A percentile compares a stretch with the other conserved stretches of the same genome.
Conservation (phyloP, 2,797 vertebrate genomes). For the Acanthurus tractus region DNA sequence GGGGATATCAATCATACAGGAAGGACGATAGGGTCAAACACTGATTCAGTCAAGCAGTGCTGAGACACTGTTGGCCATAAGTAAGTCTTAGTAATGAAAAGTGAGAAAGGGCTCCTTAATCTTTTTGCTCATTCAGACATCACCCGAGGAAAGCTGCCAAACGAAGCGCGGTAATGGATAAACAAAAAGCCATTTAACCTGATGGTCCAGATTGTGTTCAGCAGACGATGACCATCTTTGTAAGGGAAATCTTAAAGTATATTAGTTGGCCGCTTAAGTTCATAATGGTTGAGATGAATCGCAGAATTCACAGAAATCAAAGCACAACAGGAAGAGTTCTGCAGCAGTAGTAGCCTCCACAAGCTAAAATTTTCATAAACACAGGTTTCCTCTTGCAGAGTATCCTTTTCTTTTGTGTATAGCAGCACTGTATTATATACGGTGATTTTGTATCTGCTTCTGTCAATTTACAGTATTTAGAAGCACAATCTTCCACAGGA, state of each 20-base stretch:
- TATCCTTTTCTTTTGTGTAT: neutral
- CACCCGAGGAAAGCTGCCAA: constrained; percentile 55
- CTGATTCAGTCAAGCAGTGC: constrained; percentile 48
- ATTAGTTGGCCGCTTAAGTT: constrained; percentile 28
- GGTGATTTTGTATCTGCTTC: constrained; percentile 1
- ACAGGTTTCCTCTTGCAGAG: neutral
- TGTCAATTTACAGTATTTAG: constrained; percentile 20
- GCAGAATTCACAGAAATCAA: constrained; percentile 15
- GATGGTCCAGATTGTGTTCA: constrained; percentile 31
- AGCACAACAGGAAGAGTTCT: neutral
- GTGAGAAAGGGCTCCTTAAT: constrained; percentile 57
- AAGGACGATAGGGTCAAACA: constrained; percentile 25
- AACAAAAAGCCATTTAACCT: constrained; percentile 61
- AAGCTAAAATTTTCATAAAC: neutral
- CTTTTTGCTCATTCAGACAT: constrained; percentile 54
- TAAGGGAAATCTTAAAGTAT: constrained; percentile 20
- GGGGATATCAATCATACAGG: constrained; percentile 39
- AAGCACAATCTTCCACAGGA: constrained; percentile 20
- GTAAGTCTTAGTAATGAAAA: constrained; percentile 63
- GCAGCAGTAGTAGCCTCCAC: neutral
- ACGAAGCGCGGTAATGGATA: constrained; percentile 17
- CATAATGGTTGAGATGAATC: constrained; percentile 19
- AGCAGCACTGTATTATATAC: neutral
- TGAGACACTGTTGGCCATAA: constrained; percentile 54
- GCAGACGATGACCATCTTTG: neutral